Evolutionary conservation across 2,113 vertebrate species (phyloP), one percentile per base, ranked within the genome.

Genomic region (Ardeotis arabs): DNA sequence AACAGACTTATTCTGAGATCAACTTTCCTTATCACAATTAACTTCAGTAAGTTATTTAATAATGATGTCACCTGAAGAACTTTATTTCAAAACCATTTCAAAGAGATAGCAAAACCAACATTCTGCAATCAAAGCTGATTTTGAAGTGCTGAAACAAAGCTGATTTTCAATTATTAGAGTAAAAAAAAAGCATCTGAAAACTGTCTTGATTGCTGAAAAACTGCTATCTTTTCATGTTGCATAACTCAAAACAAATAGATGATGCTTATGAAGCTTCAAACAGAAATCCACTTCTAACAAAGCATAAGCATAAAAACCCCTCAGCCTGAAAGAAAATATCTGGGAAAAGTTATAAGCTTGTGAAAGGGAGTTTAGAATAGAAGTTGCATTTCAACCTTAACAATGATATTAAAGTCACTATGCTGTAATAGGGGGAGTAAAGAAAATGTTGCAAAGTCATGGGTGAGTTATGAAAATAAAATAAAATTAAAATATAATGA

Each of bases 61-160:
- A 88, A 56, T 63, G 24, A 66, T 92, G 56, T 89, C 85, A 62
- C 50, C 35, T 70, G 22, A 33, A 87, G 47, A 96, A 87, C 35
- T 89, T 90, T 95, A 84, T 89, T 97, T 90, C 52, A 75, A 90
- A 91, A 78, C 15, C 52, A 66, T 90, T 95, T 87, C 66, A 74
- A 96, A 92, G 78, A 58, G 35, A 58, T 69, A 62, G 37, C 25
- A 84, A 87, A 96, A 44, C 69, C n/a, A 70, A 31, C 23, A 41
- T 93, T 94, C 60, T 45, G 68, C 60, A 94, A 95, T 92, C 87
- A 96, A 93, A 96, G 90, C n/a, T 78, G 70, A 95, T 94, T 97
- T 73, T 97, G 94, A 96, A 94, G 89, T 92, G 91, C 94, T 79
- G 85, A 97, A 97, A 95, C 89, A 96, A 96, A 96, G 92, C 64